These are phyloP conservation scores for Apostichopus leukothele DNA, from an alignment of 53 echinoderm and acorn worm species.

Conservation along the genomic window DNA sequence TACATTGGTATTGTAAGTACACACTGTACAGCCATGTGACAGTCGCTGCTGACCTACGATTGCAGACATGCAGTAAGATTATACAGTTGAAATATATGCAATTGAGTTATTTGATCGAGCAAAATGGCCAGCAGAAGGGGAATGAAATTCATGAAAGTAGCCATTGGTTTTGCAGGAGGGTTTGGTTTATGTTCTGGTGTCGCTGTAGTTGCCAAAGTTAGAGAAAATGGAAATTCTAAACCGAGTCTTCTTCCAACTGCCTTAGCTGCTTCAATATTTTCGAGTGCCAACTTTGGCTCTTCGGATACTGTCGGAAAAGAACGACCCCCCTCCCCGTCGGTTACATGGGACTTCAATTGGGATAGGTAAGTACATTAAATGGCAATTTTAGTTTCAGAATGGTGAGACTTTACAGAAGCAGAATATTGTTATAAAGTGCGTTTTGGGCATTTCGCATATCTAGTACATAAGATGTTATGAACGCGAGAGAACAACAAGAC, in stretches of 20 bases:
- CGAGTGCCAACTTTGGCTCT: background rate
- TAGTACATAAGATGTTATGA: background rate
- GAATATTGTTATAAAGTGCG: too few species aligned
- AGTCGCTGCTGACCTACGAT: background rate
- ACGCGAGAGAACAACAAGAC: too few species aligned
- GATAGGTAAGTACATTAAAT: constrained; percentile 61
- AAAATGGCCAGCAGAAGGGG: constrained; percentile 22
- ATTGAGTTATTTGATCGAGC: background rate
- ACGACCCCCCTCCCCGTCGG: constrained; percentile 52
- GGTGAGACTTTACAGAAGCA: too few species aligned
- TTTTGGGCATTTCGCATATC: background rate
- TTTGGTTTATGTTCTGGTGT: constrained; percentile 52
- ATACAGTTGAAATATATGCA: too few species aligned
- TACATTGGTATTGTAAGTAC: background rate
- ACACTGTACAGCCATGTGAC: background rate
- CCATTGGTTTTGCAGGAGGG: constrained; percentile 68
- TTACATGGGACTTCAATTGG: constrained; percentile 90
- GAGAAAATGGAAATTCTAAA: background rate
- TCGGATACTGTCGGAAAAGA: background rate
- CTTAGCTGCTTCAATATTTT: constrained; percentile 15
- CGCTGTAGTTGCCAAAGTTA: constrained; percentile 17
- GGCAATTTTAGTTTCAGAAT: too few species aligned
- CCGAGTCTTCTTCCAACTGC: background rate
- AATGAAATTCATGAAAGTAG: constrained; percentile 44
- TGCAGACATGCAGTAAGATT: background rate